Conservation (phyloP, 2,888 invertebrate species). For the Slavum lentiscoides region DNA sequence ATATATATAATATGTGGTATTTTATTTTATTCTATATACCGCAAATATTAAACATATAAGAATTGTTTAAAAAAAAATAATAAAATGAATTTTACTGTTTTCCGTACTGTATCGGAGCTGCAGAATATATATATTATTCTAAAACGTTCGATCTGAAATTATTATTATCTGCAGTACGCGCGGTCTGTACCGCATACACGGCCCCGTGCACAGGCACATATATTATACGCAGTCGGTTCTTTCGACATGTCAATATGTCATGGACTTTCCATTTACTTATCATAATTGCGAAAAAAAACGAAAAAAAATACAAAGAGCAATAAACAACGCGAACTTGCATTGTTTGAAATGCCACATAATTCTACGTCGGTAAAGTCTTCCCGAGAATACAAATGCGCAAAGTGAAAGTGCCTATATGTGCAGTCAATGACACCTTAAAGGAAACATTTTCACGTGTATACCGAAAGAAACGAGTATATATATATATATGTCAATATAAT, state of each 20-base stretch:
- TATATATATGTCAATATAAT: background rate
- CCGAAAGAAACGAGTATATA: background rate
- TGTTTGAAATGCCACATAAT: slow-evolving; percentile 45
- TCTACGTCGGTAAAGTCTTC: slow-evolving; percentile 22
- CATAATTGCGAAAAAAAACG: background rate
- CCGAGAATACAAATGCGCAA: slow-evolving; percentile 36
- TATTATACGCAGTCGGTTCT: background rate
- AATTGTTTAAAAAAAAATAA: no score
- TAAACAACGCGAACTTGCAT: slow-evolving; percentile 35
- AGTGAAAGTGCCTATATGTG: slow-evolving; percentile 29
- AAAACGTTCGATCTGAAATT: no score
- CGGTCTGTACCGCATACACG: no score
- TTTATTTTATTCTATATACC: no score
- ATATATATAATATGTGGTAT: no score
- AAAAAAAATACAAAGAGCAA: slow-evolving; percentile 40
- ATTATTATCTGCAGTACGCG: no score
- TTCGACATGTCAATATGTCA: slow-evolving; percentile 36
- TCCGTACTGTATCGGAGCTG: no score
- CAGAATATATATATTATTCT: no score
- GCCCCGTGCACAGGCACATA: no score
- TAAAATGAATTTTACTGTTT: no score
- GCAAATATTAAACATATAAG: no score
- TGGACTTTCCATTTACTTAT: slow-evolving; percentile 17
- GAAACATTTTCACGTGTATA: slow-evolving; percentile 21
- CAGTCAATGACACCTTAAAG: slow-evolving; percentile 45